These are phyloP conservation scores for Lepidurus couesii DNA, from an alignment of 1,140 invertebrate genomes.

Conservation along the genomic window DNA sequence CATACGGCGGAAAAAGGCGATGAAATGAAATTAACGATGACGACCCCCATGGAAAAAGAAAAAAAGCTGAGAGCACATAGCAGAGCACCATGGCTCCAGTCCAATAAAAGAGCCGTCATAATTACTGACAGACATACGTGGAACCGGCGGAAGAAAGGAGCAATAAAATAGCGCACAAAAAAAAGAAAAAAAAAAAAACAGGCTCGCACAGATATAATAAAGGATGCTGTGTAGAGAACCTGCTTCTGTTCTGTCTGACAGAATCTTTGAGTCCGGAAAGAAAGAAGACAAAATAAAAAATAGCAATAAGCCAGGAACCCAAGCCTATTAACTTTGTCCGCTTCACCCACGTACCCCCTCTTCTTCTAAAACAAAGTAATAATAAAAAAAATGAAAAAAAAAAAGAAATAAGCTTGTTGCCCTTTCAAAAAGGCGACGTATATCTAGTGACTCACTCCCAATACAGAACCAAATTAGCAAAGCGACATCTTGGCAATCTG, in stretches of 20 bases:
- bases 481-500: neutral
- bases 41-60: neutral
- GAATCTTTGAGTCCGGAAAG: neutral
- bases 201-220: neutral
- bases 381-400: neutral
- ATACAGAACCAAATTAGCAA: constrained; percentile 18
- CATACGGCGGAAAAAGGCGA: constrained; percentile 13
- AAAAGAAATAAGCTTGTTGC: neutral
- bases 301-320: constrained; percentile 4
- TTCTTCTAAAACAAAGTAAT: too few species aligned
- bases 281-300: neutral
- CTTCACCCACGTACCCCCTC: neutral
- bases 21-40: constrained; percentile 17
- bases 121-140: constrained; percentile 15
- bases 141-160: constrained; percentile 13
- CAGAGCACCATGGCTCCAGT: constrained; percentile 17
- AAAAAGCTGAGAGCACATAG: neutral
- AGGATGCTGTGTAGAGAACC: constrained; percentile 1
- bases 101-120: constrained; percentile 22
- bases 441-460: neutral
- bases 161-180: neutral
- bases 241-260: constrained; percentile 7
- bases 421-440: neutral
- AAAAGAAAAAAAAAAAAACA: neutral
- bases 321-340: constrained; percentile 19